Percentiles rank a stretch among this genome's conserved stretches.
Evolutionary conservation across 2,888 invertebrate species (phyloP).

Genomic region (Heteromurus nitidus): DNA sequence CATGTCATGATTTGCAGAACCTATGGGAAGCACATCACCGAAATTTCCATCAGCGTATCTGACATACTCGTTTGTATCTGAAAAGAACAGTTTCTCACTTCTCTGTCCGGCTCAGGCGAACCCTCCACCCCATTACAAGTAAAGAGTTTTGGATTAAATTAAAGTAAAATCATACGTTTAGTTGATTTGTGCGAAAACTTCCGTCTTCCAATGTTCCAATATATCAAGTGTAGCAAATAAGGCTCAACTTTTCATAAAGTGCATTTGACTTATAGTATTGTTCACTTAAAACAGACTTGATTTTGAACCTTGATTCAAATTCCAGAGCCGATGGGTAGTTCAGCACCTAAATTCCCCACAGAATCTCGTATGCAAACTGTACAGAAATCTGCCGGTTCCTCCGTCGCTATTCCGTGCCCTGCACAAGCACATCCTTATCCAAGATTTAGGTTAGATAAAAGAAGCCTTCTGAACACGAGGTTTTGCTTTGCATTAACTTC

Average conservation of each 20-base stretch:
- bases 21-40: conserved; percentile 74
- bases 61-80: conserved; percentile 75
- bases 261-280: no score
- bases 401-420: conserved; percentile 70
- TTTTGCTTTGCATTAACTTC: no score
- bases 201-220: no score
- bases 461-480: background rate
- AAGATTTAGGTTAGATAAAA: conserved; percentile 68
- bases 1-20: conserved; percentile 68
- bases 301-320: no score
- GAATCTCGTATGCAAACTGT: conserved; percentile 75
- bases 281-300: no score
- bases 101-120: conserved; percentile 72
- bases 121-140: no score
- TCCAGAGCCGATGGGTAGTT: conserved; percentile 86
- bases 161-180: no score
- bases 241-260: no score
- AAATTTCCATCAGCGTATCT: conserved; percentile 79
- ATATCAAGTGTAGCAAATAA: no score
- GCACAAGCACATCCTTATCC: conserved; percentile 73
- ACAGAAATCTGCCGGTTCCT: conserved; percentile 56
- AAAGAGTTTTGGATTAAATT: no score
- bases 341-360: conserved; percentile 82
- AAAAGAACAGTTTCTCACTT: conserved; percentile 66
- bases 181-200: no score